These are phyloP conservation scores for Chiropotes sagulatus DNA, from an alignment of 2,797 vertebrate species.

Conservation along the genomic window DNA sequence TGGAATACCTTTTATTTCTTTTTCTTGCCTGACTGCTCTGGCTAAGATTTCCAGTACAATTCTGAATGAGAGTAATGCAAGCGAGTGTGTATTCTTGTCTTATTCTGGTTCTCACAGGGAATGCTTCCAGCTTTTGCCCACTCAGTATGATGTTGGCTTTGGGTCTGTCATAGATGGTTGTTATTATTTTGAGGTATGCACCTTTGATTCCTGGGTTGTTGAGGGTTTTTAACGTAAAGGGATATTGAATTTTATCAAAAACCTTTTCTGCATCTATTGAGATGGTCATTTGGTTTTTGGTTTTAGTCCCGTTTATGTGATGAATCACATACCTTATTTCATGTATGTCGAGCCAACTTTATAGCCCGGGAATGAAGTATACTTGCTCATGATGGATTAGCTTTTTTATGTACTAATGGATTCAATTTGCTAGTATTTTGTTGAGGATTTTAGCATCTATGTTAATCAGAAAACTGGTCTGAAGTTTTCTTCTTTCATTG, in stretches of 20 bases:
- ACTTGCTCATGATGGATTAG: background rate
- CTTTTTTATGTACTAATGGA: background rate
- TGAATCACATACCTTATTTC: background rate
- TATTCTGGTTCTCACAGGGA: background rate
- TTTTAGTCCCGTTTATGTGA: background rate
- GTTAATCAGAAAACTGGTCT: background rate
- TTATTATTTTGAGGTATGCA: background rate
- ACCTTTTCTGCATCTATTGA: background rate
- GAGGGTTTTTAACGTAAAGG: background rate
- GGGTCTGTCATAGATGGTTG: background rate
- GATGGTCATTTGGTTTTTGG: background rate
- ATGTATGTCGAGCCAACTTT: background rate
- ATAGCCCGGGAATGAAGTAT: background rate
- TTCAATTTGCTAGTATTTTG: background rate
- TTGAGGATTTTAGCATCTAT: background rate
- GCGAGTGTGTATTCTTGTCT: background rate
- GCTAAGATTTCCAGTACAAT: background rate
- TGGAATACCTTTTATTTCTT: background rate
- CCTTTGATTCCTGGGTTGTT: background rate
- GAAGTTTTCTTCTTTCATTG: background rate
- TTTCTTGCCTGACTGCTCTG: background rate
- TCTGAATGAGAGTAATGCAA: background rate
- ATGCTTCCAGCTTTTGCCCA: background rate
- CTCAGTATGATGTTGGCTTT: background rate
- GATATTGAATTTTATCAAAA: background rate